phyloP scores from a whole-genome alignment of 2,888 invertebrate genomes.

The Clostera curtula region DNA sequence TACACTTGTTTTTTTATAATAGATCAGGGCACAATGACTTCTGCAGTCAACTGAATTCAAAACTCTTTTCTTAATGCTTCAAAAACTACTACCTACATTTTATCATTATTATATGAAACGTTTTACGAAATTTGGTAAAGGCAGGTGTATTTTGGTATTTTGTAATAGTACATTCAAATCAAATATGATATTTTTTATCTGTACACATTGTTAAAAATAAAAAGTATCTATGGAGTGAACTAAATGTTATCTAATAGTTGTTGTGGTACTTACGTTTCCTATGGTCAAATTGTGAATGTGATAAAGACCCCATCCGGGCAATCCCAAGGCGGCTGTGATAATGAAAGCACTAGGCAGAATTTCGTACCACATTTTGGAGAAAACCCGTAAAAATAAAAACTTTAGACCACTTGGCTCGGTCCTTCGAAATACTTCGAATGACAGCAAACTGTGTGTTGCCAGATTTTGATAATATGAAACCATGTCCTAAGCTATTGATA shows the following conservation, averaged over 20 bases:
- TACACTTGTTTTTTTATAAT: too few relatives aligned
- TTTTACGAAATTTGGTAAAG: too few relatives aligned
- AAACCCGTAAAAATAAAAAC: conserved; percentile 3
- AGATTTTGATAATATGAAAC: conserved; percentile 13
- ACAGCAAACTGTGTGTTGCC: conserved; percentile 34
- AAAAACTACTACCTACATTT: too few relatives aligned
- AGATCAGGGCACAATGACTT: too few relatives aligned
- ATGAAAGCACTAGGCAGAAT: conserved; percentile 78
- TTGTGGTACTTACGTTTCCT: conserved; percentile 76
- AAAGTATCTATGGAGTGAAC: conserved; percentile 3
- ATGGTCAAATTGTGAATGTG: conserved; percentile 75
- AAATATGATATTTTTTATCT: conserved; percentile 9
- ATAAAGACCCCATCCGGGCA: conserved; percentile 78
- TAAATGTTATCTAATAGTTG: conserved; percentile 6
- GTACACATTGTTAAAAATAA: conserved; percentile 5
- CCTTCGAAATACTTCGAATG: conserved; percentile 20
- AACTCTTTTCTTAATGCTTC: too few relatives aligned
- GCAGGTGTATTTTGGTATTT: too few relatives aligned
- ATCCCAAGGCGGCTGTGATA: conserved; percentile 72
- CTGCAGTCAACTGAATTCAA: too few relatives aligned
- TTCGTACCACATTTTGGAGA: conserved; percentile 81
- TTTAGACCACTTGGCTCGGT: too few relatives aligned
- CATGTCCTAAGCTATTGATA: conserved; percentile 10
- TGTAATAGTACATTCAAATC: too few relatives aligned
- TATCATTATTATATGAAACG: too few relatives aligned